These are phyloP conservation scores for Acronicta psi DNA, from an alignment of 2,888 invertebrate genomes.

Conservation along the genomic window DNA sequence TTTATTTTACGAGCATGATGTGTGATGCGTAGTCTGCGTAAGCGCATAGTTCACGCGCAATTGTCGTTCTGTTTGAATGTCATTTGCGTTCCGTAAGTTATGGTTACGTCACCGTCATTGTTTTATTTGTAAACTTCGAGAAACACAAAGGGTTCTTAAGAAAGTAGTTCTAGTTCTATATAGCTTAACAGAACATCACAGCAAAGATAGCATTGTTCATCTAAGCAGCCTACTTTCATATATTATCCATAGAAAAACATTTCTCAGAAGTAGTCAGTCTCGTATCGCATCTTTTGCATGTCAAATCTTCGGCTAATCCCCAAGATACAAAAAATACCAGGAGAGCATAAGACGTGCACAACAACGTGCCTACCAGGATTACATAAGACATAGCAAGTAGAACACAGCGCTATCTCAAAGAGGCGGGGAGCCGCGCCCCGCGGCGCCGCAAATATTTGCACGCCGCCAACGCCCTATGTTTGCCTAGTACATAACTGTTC, in stretches of 20 bases:
- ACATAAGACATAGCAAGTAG: slow-evolving; percentile 68
- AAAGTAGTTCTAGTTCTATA: too few species aligned
- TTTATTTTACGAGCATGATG: slow-evolving; percentile 65
- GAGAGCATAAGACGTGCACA: slow-evolving; percentile 50
- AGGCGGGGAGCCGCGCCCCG: slow-evolving; percentile 65
- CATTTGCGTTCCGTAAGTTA: slow-evolving; percentile 40
- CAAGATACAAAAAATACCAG: slow-evolving; percentile 46
- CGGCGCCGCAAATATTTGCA: slow-evolving; percentile 72
- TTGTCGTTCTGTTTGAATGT: slow-evolving; percentile 49
- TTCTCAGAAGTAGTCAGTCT: not conserved
- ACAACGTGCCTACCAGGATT: slow-evolving; percentile 66
- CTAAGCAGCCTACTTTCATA: not conserved
- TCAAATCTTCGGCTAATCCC: slow-evolving; percentile 6
- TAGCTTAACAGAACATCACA: too few species aligned
- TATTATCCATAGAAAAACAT: not conserved
- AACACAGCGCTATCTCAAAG: slow-evolving; percentile 64
- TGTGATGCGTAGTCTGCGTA: slow-evolving; percentile 58
- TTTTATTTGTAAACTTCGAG: slow-evolving; percentile 3
- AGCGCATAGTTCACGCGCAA: slow-evolving; percentile 55
- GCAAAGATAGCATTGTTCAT: too few species aligned
- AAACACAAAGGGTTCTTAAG: too few species aligned
- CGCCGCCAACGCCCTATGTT: slow-evolving; percentile 72
- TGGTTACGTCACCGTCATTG: slow-evolving; percentile 14
- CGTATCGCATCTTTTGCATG: not conserved
- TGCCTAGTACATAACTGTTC: slow-evolving; percentile 69